Evolutionary conservation across 2,888 invertebrate genomes (phyloP), one percentile per base, ranked within the genome.

Genomic region (Meiosimyza platycephala): DNA sequence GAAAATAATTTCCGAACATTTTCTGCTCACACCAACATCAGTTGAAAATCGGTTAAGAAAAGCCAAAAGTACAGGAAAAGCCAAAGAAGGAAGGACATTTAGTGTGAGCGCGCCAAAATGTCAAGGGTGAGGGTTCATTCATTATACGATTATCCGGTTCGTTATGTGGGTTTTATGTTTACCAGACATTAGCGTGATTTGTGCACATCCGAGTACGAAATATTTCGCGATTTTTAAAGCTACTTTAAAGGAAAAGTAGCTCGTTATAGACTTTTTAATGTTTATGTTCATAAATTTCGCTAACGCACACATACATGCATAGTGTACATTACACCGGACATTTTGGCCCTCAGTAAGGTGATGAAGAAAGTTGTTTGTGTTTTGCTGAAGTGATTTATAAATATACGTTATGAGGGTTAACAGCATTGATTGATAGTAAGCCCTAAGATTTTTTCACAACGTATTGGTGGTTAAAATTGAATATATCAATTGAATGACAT

Each of bases 81-180:
- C 6, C 15, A 4, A 16, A 22, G 16, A 11, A 59, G 22, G 48
- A 57, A 55, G 57, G 15, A 55, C n/a, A 18, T 67, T 40, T 28
- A 7, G 47, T 67, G 7, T 18, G 51, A 64, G 64, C 1, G 50
- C 64, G 28, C 22, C 50, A 28, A 13, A 18, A 15, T 69, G 47
- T 40, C 40, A 63, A 70, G 70, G 70, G 51, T 70, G 70, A 70
- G 70, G 70, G 70, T 70, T 70, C 62, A 70, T 70, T 70, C 70
- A 70, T 70, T 70, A 70, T 62, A 52, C 54, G 63, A 70, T 70
- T 70, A 70, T 70, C 70, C 70, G 70, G 70, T 70, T 63, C 70
- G 63, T 70, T 70, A 70, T 70, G 63, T 70, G 70, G 70, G 70
- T 70, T 63, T 70, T 63, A 70, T 63, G 52, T 40, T 63, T 47